Base-by-base conservation (phyloP, 2,797 vertebrate genomes). In the Novumbra hubbsi region DNA sequence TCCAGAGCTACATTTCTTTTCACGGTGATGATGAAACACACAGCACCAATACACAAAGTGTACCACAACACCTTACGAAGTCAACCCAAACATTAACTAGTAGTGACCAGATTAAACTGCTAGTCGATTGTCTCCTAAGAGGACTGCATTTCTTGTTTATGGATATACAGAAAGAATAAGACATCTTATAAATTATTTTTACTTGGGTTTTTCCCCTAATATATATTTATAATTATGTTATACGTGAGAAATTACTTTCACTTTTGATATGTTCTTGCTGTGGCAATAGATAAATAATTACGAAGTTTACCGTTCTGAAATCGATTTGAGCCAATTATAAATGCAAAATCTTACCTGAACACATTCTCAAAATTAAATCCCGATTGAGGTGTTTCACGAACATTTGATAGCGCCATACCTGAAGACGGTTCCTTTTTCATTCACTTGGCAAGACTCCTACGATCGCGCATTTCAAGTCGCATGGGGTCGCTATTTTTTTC, bases 311-410 rank as follows among this genome's bases (percentile, higher is more conserved):
- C 16, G 14, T 65, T 65, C 14, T 17, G 21, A 49, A 65, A 32
- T 30, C 15, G 0, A 45, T 28, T 1, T 16, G 27, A 55, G 21
- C 2, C 1, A 27, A 7, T 52, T 21, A 69, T 0, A 76, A 52
- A 17, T 1, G 14, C 6, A 16, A 19, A 0, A 14, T 34, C 87
- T 16, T 90, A 94, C 93, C 93, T 93, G 0, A 41, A 4, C 0
- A 81, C 5, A 55, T 94, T 92, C 8, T 92, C 92, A 79, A 94
- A 94, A 16, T 89, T 90, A 70, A 94, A 94, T 0, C 93, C 93
- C 3, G 90, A 45, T 0, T 72, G 16, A 27, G 87, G 84, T 66
- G 80, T 64, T 73, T 91, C 73, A 63, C 87, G 65, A 70, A 91
- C 17, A 80, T 79, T 82, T 9, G 88, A 41, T 0, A 88, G 85